Conservation (phyloP, 2,113 vertebrate species). For the Shinisaurus crocodilurus region DNA sequence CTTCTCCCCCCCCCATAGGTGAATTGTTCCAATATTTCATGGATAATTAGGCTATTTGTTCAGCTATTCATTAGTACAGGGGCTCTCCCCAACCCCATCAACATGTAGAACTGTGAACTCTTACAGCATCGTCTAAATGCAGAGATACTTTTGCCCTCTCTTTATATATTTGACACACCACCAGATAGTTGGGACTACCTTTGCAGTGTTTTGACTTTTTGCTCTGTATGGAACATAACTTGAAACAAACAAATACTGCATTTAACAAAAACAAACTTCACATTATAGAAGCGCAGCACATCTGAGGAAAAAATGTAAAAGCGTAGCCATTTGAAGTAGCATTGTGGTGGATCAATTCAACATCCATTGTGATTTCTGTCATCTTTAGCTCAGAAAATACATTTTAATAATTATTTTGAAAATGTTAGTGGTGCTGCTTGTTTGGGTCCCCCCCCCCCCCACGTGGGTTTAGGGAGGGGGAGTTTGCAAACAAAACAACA, state of each 20-base stretch:
- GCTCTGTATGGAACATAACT: neutral
- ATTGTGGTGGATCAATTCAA: constrained; percentile 1
- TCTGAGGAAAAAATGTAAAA: neutral
- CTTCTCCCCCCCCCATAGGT: constrained; percentile 56
- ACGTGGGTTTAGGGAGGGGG: neutral
- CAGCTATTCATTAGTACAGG: constrained; percentile 74
- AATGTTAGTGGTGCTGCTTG: neutral
- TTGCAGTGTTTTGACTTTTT: constrained; percentile 68
- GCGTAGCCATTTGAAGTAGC: neutral
- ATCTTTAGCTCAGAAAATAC: constrained; percentile 35
- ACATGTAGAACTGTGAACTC: constrained; percentile 72
- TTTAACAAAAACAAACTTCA: constrained; percentile 34
- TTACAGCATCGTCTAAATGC: constrained; percentile 60
- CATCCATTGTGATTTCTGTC: neutral
- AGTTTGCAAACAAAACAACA: neutral
- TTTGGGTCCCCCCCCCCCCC: neutral
- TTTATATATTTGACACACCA: constrained; percentile 53
- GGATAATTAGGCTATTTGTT: constrained; percentile 76
- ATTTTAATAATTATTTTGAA: constrained; percentile 37
- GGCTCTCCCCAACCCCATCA: constrained; percentile 62
- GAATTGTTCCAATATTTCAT: constrained; percentile 73
- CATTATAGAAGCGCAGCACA: neutral
- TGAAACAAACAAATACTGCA: neutral
- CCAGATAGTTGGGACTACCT: constrained; percentile 61
- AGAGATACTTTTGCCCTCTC: constrained; percentile 69